Base-by-base conservation (phyloP, 1,140 invertebrate species). In the Drosophila trapezifrons region DNA sequence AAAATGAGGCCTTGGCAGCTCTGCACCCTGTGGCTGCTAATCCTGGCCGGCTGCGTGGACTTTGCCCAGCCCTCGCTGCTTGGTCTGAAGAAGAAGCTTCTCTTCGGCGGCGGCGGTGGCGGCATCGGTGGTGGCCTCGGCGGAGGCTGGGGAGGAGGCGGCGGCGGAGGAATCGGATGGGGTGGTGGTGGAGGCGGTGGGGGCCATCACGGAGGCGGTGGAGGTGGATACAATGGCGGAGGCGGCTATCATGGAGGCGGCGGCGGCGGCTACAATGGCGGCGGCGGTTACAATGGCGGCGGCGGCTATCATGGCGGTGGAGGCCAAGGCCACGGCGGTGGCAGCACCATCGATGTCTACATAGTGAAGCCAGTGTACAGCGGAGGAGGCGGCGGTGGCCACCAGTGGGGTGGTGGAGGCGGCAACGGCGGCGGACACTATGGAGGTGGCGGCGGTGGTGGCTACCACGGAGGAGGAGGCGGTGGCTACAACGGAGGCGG, bases 51-150 rank as follows among this genome's bases (percentile, higher is more conserved):
- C 46, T 81, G 58, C 32, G 40, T 86, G 35, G 57, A 57, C 12
- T 46, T 86, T n/a, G 82, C 38, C 27, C 59, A 58, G 38, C 82
- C 82, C 20, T 76, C 78, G n/a, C 35, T 85, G 58, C 40, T 81
- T 10, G 74, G 42, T 15, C 47, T 85, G 0, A 85, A 85, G 55
- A 85, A 85, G 38, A 85, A 85, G 37, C 70, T 85, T 6, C 69
- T 85, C 22, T 70, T 84, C 25, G 78, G 78, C 13, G 69, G 58
- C 6, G 69, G 63, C 4, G 65, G 49, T 8, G 43, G 52, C 0
- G 17, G 32, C 15, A 63, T 66, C 2, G 75, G 74, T 2, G 76
- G 73, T 15, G 59, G 59, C 4, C 8, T 54, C 8, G 72, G 72
- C 0, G 72, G 70, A 4, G 78, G 78, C 13, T 57, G 32, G 43